Conservation (phyloP, 1,140 invertebrate species). For the Drosophila busckii region DNA sequence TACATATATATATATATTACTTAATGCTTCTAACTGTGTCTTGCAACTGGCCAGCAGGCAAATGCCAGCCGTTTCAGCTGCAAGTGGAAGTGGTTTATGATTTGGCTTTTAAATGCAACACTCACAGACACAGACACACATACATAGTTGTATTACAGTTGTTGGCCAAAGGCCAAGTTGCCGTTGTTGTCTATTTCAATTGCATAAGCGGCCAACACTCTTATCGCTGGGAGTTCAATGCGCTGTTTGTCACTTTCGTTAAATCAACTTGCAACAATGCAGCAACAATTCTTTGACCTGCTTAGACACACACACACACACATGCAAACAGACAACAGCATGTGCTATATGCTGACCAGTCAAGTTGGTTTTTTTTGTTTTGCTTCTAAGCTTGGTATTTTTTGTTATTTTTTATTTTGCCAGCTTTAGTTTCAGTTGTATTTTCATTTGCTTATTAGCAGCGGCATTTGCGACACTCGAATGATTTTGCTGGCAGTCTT, state of each 20-base stretch:
- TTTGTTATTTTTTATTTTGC: slow-evolving; percentile 37
- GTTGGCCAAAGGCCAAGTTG: slow-evolving; percentile 34
- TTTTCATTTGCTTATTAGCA: slow-evolving; percentile 32
- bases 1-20: slow-evolving; percentile 38
- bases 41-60: slow-evolving; percentile 53
- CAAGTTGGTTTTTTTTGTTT: slow-evolving; percentile 22
- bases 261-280: slow-evolving; percentile 1
- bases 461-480: slow-evolving; percentile 48
- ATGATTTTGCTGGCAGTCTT: slow-evolving; percentile 46
- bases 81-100: slow-evolving; percentile 46
- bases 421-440: slow-evolving; percentile 26
- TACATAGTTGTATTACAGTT: background rate
- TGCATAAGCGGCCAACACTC: slow-evolving; percentile 25
- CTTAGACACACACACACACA: too few relatives aligned
- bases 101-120: slow-evolving; percentile 29
- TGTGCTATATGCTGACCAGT: slow-evolving; percentile 20
- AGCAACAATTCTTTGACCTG: slow-evolving; percentile 17
- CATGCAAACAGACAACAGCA: slow-evolving; percentile 7
- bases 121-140: slow-evolving; percentile 12
- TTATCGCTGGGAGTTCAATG: slow-evolving; percentile 24
- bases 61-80: slow-evolving; percentile 42
- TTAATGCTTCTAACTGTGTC: slow-evolving; percentile 67
- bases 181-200: background rate
- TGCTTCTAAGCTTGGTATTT: background rate
- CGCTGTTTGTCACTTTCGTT: slow-evolving; percentile 26